Percentiles rank a stretch among this genome's conserved stretches.
Conservation (phyloP, 2,113 vertebrate species). For the Casuarius casuarius region DNA sequence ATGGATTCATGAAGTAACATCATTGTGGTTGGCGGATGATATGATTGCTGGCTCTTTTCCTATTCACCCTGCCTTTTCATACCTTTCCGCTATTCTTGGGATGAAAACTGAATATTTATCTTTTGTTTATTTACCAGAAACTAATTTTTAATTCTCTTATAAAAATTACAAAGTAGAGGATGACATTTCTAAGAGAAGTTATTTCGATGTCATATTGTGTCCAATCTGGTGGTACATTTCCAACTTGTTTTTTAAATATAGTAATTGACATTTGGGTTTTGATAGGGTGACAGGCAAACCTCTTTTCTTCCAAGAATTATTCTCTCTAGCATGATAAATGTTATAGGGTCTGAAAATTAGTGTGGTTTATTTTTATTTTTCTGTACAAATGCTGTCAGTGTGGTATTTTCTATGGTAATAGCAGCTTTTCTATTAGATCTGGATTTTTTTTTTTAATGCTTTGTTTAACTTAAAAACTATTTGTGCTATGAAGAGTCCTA, state of each 20-base stretch:
- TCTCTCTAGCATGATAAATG: neutral
- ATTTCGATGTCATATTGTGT: neutral
- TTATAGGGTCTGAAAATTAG: neutral
- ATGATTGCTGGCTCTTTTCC: constrained; percentile 61
- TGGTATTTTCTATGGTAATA: neutral
- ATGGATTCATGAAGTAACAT: constrained; percentile 70
- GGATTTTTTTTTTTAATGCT: neutral
- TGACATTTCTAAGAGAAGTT: neutral
- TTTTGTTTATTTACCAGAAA: constrained; percentile 1
- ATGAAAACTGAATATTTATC: constrained; percentile 21
- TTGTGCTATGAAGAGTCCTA: neutral
- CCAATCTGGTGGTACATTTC: neutral
- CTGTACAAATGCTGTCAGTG: neutral
- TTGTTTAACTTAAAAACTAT: constrained; percentile 3
- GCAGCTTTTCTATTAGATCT: neutral
- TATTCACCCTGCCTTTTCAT: constrained; percentile 57
- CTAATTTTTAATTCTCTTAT: neutral
- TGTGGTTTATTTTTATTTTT: neutral
- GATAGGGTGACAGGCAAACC: constrained; percentile 37
- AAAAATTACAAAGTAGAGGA: neutral
- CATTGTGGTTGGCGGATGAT: constrained; percentile 53
- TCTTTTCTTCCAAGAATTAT: constrained; percentile 29
- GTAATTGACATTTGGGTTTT: constrained; percentile 20
- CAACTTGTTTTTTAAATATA: constrained; percentile 33
- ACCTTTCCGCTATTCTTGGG: constrained; percentile 40